Base-by-base conservation (phyloP, 2,888 invertebrate species). In the Theodoxus fluviatilis region DNA sequence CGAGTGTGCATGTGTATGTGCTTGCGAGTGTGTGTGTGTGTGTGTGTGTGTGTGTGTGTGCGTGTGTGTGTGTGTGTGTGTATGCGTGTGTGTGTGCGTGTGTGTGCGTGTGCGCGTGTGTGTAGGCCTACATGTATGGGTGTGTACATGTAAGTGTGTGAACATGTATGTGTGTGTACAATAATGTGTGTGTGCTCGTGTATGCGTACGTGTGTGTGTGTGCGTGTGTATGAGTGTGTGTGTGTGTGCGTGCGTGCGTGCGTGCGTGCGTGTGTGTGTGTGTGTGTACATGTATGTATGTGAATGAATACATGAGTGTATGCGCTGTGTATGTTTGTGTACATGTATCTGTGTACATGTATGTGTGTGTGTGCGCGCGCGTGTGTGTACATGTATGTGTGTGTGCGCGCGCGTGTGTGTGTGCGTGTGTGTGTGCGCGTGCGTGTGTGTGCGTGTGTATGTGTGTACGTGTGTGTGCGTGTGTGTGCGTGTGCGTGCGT, bases 11-110 rank as follows among this genome's bases (percentile, higher is more conserved):
- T 38, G 38, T 35, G 63, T 63, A 25, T 35, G 37, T 37, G 57
- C 55, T 52, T 67, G 38, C 55, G 55, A 55, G 40, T 65, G 65
- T 65, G 40, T 65, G 38, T 65, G 6, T 40, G 40, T 65, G 40
- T 38, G 3, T 65, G 40, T 40, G 28, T 65, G 40, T 37, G 40
- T 65, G 37, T 38, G 40, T 65, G 40, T 38, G 38, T 65, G 18
- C 3, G 35, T 52, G 52, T 52, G n/a, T 52, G 52, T 52, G n/a
- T 52, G 52, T 52, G n/a, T 52, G 52, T 52, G n/a, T 52, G 52
- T 52, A 18, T 52, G 52, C 25, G n/a, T 52, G 52, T 52, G 52
- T 52, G 52, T 52, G n/a, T 52, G 52, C 25, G n/a, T 52, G 52
- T 52, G 6, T 61, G 61, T 35, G 35, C 37, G 61, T 61, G 35